phyloP scores from a whole-genome alignment of 2,113 vertebrate species.

The Brachyistius frenatus region DNA sequence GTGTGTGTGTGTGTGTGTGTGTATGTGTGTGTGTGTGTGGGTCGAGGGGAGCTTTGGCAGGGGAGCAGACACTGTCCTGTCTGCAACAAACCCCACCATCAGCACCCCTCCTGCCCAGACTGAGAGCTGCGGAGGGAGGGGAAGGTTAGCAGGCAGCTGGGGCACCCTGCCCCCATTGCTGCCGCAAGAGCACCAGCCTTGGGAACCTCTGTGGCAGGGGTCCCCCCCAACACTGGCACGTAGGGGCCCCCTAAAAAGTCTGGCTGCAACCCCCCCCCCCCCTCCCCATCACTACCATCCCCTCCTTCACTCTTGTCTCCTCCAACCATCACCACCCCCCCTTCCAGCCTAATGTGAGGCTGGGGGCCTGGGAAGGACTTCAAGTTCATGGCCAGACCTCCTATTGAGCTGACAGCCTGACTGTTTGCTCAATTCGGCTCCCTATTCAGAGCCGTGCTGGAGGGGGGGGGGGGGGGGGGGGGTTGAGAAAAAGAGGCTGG shows the following conservation, averaged over 20 bases:
- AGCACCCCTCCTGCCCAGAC: constrained; percentile 75
- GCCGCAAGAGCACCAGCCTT: constrained; percentile 77
- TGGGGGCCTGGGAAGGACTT: constrained; percentile 87
- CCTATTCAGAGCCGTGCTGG: constrained; percentile 79
- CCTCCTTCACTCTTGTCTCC: constrained; percentile 66
- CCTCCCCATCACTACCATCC: constrained; percentile 32
- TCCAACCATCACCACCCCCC: constrained; percentile 46
- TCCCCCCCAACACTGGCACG: constrained; percentile 80
- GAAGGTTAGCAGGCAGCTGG: constrained; percentile 81
- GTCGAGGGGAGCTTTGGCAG: constrained; percentile 75
- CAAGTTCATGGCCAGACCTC: constrained; percentile 87
- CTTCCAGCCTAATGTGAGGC: constrained; percentile 77
- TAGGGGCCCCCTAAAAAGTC: constrained; percentile 82
- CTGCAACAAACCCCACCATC: constrained; percentile 64
- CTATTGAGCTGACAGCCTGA: constrained; percentile 89
- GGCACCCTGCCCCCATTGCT: constrained; percentile 79
- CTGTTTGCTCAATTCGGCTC: constrained; percentile 86
- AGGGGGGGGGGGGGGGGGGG: constrained; percentile 41
- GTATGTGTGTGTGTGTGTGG: constrained; percentile 42
- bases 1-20: constrained; percentile 60
- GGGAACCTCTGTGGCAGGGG: constrained; percentile 82
- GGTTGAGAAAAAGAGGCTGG: constrained; percentile 47
- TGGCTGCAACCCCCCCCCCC: constrained; percentile 69
- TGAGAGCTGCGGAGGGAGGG: constrained; percentile 63
- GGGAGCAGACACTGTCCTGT: constrained; percentile 80